Conservation (phyloP, 2,888 invertebrate genomes). For the Magallana nippona region DNA sequence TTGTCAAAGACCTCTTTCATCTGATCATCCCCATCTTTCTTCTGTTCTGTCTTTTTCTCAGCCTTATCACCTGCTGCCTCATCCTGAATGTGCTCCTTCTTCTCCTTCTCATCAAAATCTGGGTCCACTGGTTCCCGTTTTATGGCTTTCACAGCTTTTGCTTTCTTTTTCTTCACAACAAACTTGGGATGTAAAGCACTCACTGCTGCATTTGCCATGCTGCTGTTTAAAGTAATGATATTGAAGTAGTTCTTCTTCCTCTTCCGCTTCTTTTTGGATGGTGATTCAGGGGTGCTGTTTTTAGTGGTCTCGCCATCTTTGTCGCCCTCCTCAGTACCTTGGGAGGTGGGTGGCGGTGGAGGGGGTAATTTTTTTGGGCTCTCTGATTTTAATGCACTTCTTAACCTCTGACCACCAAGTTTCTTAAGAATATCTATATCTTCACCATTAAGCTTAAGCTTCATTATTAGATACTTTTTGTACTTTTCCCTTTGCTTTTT, state of each 20-base stretch:
- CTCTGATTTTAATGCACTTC: conserved; percentile 36
- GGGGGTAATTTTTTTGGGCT: conserved; percentile 3
- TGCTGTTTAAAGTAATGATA: conserved; percentile 57
- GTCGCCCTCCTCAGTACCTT: conserved; percentile 44
- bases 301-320: conserved; percentile 37
- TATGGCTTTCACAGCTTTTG: conserved; percentile 10
- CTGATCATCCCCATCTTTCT: neutral
- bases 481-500: conserved; percentile 39
- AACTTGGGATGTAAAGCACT: conserved; percentile 60
- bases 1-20: conserved; percentile 34
- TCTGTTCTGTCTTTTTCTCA: conserved; percentile 19
- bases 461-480: conserved; percentile 55
- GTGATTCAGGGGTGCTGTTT: conserved; percentile 8
- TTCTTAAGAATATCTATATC: conserved; percentile 69
- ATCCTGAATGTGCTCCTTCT: conserved; percentile 7
- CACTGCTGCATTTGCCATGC: conserved; percentile 65
- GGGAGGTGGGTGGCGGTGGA: neutral
- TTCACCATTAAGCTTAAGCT: conserved; percentile 57
- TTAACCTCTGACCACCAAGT: conserved; percentile 66
- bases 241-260: conserved; percentile 45
- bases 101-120: conserved; percentile 26
- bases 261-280: conserved; percentile 42
- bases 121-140: conserved; percentile 1
- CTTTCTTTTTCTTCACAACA: conserved; percentile 44
- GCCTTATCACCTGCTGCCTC: conserved; percentile 16